Evolutionary conservation across 2,797 vertebrate species (phyloP).

Genomic region (Chelidonichthys spinosus): DNA sequence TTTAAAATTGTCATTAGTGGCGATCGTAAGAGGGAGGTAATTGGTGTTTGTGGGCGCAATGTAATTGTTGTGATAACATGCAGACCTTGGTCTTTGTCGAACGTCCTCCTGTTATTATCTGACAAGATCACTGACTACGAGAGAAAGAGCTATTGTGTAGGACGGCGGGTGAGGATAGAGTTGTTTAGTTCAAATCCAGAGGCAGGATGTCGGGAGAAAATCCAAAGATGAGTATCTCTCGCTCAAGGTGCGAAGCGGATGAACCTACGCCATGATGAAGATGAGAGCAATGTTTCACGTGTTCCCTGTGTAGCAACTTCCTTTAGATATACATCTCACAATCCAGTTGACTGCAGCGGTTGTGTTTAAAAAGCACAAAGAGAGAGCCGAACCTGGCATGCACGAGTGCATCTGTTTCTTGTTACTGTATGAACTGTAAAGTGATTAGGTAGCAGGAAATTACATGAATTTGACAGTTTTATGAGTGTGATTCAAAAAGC

Average conservation of each 20-base stretch:
- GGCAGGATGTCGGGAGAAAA: constrained; percentile 51
- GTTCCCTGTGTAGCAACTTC: background rate
- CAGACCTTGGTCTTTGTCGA: constrained; percentile 37
- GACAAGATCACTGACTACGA: constrained; percentile 41
- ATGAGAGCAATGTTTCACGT: constrained; percentile 35
- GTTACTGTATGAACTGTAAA: background rate
- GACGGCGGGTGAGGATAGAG: constrained; percentile 37
- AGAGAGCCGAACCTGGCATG: background rate
- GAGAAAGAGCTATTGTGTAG: constrained; percentile 28
- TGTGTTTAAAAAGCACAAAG: background rate
- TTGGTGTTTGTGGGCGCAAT: constrained; percentile 54
- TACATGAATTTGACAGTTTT: background rate
- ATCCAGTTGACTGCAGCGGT: background rate
- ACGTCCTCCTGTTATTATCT: constrained; percentile 58
- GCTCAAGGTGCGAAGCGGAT: constrained; percentile 23
- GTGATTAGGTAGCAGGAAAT: background rate
- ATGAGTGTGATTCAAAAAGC: background rate
- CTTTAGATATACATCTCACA: constrained; percentile 16
- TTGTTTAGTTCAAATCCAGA: constrained; percentile 38
- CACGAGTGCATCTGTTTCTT: background rate
- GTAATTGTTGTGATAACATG: constrained; percentile 62
- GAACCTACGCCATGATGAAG: constrained; percentile 29
- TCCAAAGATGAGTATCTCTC: constrained; percentile 59
- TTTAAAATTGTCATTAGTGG: constrained; percentile 42
- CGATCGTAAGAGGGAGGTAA: constrained; percentile 56